phyloP scores from a whole-genome alignment of 2,888 invertebrate genomes.

The Eupithecia subfuscata region DNA sequence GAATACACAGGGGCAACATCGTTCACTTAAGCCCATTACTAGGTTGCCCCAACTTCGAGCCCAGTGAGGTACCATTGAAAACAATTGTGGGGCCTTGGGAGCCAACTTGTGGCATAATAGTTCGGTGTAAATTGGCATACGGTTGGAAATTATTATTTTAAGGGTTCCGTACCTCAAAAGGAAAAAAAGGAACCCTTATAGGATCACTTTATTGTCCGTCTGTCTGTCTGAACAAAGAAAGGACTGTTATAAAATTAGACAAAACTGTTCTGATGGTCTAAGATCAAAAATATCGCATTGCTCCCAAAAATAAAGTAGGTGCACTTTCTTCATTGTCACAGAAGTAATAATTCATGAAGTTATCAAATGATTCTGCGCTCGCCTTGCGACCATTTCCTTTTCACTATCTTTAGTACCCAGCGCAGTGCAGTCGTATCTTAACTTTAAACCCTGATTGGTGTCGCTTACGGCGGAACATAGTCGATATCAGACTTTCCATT shows the following conservation, averaged over 20 bases:
- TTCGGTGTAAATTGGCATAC: conserved; percentile 64
- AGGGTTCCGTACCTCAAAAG: too few species aligned
- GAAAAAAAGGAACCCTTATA: too few species aligned
- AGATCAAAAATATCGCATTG: neutral
- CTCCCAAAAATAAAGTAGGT: neutral
- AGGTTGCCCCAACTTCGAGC: conserved; percentile 67
- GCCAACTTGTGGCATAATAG: conserved; percentile 66
- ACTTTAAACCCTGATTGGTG: conserved; percentile 23
- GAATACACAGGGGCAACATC: conserved; percentile 79
- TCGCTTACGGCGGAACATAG: conserved; percentile 25
- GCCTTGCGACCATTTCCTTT: neutral
- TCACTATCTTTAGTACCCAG: conserved; percentile 1
- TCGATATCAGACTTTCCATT: conserved; percentile 18
- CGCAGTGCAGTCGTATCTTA: neutral
- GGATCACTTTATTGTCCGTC: too few species aligned
- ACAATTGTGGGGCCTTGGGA: conserved; percentile 75
- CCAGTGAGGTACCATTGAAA: conserved; percentile 70
- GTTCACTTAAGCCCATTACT: conserved; percentile 81
- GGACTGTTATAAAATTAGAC: neutral
- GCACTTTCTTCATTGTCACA: neutral
- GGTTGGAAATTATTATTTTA: conserved; percentile 49
- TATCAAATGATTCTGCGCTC: neutral
- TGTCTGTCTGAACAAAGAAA: too few species aligned
- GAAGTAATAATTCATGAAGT: conserved; percentile 1
- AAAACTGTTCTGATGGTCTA: neutral